These are phyloP conservation scores for Trichogramma evanescens DNA, from an alignment of 2,888 invertebrate genomes.

Conservation along the genomic window DNA sequence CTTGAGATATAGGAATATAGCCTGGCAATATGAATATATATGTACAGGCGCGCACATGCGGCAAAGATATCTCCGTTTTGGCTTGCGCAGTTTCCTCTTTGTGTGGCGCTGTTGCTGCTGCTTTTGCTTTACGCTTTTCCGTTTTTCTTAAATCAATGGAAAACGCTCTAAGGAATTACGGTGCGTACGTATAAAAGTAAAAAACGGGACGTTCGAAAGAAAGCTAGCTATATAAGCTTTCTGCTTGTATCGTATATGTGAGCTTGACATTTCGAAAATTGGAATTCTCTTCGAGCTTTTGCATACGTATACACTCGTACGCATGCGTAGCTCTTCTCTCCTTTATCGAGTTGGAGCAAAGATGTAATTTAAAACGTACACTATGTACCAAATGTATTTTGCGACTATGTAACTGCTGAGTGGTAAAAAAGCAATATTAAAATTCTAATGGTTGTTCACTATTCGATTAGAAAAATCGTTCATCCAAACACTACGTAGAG, in stretches of 20 bases:
- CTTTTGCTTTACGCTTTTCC: conserved; percentile 9
- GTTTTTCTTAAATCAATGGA: conserved; percentile 42
- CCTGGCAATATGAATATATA: conserved; percentile 30
- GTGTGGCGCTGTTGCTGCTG: background rate
- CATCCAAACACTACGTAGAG: too few relatives aligned
- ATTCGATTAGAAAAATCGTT: too few relatives aligned
- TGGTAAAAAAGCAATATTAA: too few relatives aligned
- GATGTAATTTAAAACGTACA: too few relatives aligned
- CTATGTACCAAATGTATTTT: too few relatives aligned
- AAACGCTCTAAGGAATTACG: conserved; percentile 40
- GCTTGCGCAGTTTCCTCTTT: too few relatives aligned
- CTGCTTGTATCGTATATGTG: conserved; percentile 8
- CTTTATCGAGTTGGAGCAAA: too few relatives aligned
- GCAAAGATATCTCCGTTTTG: conserved; percentile 2
- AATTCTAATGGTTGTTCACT: too few relatives aligned
- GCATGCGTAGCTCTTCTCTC: too few relatives aligned
- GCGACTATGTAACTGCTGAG: too few relatives aligned
- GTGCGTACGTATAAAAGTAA: conserved; percentile 23
- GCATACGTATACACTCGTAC: too few relatives aligned
- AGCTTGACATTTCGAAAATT: conserved; percentile 21
- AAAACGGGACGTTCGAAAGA: background rate
- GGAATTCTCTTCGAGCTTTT: conserved; percentile 7
- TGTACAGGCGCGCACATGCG: conserved; percentile 22
- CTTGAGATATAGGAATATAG: conserved; percentile 28
- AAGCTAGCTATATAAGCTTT: conserved; percentile 10